Percentiles rank a stretch among this genome's conserved stretches.
These are phyloP conservation scores for Synergus laeviventris DNA, from an alignment of 2,888 invertebrate species.

Conservation along the genomic window DNA sequence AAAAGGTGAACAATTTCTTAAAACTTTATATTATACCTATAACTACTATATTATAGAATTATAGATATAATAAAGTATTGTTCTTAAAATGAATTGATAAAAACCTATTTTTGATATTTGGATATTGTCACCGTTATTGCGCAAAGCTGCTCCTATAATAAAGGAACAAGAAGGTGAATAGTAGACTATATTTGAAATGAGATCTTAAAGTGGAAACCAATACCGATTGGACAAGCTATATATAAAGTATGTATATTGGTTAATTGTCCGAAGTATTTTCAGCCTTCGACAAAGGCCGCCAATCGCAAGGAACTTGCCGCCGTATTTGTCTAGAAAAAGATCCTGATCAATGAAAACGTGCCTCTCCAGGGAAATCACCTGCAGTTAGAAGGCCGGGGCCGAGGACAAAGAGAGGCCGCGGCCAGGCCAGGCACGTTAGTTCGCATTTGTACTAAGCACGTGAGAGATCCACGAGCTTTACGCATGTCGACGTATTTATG, in stretches of 20 bases:
- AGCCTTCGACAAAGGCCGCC: background rate
- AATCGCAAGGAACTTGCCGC: background rate
- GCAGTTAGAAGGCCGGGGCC: slow-evolving; percentile 41
- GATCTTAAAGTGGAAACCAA: background rate
- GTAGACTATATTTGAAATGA: background rate
- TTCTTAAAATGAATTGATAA: no score
- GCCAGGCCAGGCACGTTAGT: slow-evolving; percentile 56
- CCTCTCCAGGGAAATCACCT: background rate
- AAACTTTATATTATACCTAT: no score
- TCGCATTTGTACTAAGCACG: slow-evolving; percentile 46
- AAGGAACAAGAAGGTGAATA: no score
- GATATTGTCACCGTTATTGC: no score
- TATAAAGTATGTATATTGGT: no score
- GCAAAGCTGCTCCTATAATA: no score
- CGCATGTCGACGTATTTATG: slow-evolving; percentile 39
- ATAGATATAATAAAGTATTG: no score
- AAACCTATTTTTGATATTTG: no score
- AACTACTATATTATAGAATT: no score
- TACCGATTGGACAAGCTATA: background rate
- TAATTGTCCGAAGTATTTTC: background rate
- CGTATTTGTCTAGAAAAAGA: background rate
- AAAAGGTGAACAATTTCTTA: no score
- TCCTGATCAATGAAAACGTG: slow-evolving; percentile 7
- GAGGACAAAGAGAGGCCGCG: slow-evolving; percentile 31
- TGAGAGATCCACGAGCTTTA: slow-evolving; percentile 46